Conservation (phyloP, 2,113 vertebrate genomes). For the Monarcha castaneiventris region DNA sequence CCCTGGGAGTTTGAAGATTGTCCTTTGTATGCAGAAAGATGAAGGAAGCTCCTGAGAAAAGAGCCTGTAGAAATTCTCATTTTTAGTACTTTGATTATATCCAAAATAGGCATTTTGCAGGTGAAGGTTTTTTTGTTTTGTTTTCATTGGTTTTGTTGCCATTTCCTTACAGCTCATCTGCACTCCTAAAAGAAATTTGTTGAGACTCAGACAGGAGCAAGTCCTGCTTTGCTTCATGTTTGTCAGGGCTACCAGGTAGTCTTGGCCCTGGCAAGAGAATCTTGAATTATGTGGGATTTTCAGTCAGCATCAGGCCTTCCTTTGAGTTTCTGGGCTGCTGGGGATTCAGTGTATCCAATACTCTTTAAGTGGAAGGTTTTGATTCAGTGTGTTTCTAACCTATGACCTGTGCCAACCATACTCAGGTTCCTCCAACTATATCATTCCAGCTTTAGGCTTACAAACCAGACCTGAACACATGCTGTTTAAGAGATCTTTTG, state of each 20-base stretch:
- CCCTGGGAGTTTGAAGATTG: neutral
- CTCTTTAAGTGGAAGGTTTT: neutral
- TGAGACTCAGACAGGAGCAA: neutral
- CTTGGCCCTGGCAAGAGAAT: neutral
- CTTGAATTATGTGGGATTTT: neutral
- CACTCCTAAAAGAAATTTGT: neutral
- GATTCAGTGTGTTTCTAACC: neutral
- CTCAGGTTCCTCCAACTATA: neutral
- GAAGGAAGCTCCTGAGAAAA: neutral
- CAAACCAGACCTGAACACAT: rapidly evolving
- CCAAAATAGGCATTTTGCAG: neutral
- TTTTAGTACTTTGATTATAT: neutral
- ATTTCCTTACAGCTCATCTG: neutral
- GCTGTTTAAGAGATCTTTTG: neutral
- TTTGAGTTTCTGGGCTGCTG: neutral
- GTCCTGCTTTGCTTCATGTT: neutral
- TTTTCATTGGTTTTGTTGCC: neutral
- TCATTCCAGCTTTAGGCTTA: neutral
- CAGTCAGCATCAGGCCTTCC: neutral
- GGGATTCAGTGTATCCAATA: neutral
- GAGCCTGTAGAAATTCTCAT: neutral
- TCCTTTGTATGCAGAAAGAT: neutral
- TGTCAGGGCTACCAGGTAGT: rapidly evolving
- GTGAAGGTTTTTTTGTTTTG: neutral
- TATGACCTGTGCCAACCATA: neutral